phyloP scores from a whole-genome alignment of 2,797 vertebrate genomes.

The Fistularia commersonii region DNA sequence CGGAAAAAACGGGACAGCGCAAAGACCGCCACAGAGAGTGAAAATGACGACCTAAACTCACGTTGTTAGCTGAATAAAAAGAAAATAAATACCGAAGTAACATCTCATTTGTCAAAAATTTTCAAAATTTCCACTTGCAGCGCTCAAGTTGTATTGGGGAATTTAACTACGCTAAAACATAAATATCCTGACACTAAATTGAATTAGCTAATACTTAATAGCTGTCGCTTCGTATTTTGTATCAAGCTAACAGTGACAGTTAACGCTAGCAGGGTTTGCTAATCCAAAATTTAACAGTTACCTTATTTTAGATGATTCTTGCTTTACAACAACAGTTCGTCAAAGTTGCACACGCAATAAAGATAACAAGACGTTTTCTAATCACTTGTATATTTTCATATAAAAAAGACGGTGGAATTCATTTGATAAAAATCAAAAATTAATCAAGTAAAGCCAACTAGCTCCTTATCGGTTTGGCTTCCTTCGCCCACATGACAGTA shows the following conservation, averaged over 20 bases:
- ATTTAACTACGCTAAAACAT: too few relatives aligned
- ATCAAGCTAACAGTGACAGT: constrained; percentile 57
- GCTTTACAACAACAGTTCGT: constrained; percentile 20
- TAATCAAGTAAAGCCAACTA: constrained; percentile 67
- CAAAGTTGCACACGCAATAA: not conserved
- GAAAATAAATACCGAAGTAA: constrained; percentile 8
- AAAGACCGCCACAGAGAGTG: not conserved
- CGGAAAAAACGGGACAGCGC: not conserved
- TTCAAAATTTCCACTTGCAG: not conserved
- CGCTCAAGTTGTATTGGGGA: not conserved
- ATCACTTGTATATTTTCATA: constrained; percentile 14
- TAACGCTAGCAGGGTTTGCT: constrained; percentile 54
- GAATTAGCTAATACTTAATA: constrained; percentile 6
- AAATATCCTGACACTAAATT: not conserved
- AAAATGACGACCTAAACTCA: constrained; percentile 33
- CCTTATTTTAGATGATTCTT: constrained; percentile 81
- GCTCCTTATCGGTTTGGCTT: constrained; percentile 59
- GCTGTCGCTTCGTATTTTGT: constrained; percentile 21
- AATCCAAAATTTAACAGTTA: constrained; percentile 60
- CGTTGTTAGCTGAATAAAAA: constrained; percentile 23
- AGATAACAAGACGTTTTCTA: constrained; percentile 3
- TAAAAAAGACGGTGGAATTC: constrained; percentile 8
- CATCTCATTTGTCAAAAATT: not conserved
- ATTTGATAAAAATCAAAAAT: constrained; percentile 60
- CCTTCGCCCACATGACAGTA: constrained; percentile 57